A percentile compares a stretch with the other conserved stretches of the same genome.
Evolutionary conservation across 2,797 vertebrate genomes (phyloP).

Genomic region (Podargus strigoides): DNA sequence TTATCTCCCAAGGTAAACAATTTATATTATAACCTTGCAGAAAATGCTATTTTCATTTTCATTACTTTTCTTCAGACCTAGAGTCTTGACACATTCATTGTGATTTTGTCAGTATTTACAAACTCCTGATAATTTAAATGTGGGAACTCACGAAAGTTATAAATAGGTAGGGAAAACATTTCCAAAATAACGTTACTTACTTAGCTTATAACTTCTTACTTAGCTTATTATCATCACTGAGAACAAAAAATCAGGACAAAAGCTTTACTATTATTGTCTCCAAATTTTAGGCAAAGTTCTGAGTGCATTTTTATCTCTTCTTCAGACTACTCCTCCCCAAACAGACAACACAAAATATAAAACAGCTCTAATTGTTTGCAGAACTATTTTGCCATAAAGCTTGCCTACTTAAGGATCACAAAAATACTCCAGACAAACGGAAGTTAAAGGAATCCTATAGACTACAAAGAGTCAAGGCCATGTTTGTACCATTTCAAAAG

Average conservation of each 20-base stretch:
- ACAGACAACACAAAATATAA: not conserved
- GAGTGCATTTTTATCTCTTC: not conserved
- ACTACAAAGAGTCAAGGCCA: not conserved
- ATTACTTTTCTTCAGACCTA: not conserved
- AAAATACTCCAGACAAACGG: not conserved
- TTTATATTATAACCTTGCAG: not conserved
- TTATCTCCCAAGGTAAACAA: not conserved
- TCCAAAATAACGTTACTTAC: not conserved
- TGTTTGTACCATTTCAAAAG: not conserved
- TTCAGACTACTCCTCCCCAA: not conserved
- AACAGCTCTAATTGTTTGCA: not conserved
- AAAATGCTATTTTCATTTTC: slow-evolving; percentile 17
- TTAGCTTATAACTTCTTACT: not conserved
- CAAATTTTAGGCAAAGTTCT: not conserved
- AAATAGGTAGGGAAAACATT: not conserved
- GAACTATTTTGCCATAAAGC: not conserved
- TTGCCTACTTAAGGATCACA: not conserved
- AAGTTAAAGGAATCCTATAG: not conserved
- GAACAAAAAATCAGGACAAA: not conserved
- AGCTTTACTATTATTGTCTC: not conserved
- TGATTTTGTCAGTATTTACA: not conserved
- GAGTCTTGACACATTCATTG: not conserved
- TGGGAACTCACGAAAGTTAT: not conserved
- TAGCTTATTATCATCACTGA: not conserved
- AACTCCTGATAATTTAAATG: not conserved